Conservation (phyloP, 2,797 vertebrate species). For the Alectoris magna region DNA sequence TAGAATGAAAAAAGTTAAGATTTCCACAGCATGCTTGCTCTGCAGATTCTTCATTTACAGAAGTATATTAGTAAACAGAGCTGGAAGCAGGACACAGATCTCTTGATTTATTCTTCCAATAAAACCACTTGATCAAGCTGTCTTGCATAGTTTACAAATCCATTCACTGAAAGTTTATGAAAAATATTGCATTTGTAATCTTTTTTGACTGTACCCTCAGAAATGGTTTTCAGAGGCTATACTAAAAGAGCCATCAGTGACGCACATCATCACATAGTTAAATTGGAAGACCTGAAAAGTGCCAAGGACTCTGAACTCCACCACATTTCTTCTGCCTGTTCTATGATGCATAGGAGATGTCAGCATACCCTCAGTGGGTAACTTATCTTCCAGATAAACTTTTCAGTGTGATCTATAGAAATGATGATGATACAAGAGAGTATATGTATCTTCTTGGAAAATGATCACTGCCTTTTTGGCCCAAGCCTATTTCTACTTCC, state of each 20-base stretch:
- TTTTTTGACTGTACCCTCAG: not conserved
- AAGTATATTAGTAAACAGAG: not conserved
- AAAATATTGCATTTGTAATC: slow-evolving; percentile 20
- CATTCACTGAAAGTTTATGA: not conserved
- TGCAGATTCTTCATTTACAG: not conserved
- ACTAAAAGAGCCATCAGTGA: not conserved
- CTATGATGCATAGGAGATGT: not conserved
- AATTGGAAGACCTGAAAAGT: not conserved
- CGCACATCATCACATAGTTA: not conserved
- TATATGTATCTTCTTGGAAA: not conserved
- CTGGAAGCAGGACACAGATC: not conserved
- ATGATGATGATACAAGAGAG: not conserved
- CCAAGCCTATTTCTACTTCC: not conserved
- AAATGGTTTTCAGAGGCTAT: not conserved
- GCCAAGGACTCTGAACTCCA: not conserved
- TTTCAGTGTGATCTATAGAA: not conserved
- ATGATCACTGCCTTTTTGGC: not conserved
- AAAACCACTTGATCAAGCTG: slow-evolving; percentile 18
- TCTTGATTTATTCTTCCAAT: not conserved
- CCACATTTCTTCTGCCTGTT: not conserved
- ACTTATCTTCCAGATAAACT: not conserved
- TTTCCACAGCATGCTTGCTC: not conserved
- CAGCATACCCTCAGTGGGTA: not conserved
- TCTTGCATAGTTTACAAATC: slow-evolving; percentile 14
- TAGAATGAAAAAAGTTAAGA: not conserved